These are phyloP conservation scores for Drosophila meridiana DNA, from an alignment of 2,888 invertebrate species.

Conservation along the genomic window DNA sequence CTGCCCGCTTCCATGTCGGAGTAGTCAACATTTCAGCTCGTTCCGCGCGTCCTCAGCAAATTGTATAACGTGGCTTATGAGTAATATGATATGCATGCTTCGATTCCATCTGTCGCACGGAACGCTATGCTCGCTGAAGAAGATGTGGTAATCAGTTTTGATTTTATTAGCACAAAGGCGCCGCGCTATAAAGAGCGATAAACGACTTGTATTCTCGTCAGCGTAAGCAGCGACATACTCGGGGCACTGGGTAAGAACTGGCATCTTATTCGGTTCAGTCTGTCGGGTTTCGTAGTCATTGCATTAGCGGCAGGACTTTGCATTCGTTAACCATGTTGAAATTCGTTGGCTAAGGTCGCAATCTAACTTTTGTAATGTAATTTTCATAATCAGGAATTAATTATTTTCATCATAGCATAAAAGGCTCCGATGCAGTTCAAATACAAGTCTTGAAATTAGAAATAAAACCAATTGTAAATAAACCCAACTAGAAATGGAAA, in stretches of 20 bases:
- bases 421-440: neutral
- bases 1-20: slow-evolving; percentile 16
- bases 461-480: neutral
- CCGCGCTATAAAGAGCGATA: slow-evolving; percentile 39
- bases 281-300: neutral
- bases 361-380: slow-evolving; percentile 4
- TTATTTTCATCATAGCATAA: neutral
- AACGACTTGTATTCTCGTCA: slow-evolving; percentile 49
- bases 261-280: slow-evolving; percentile 10
- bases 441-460: neutral
- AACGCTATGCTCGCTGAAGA: slow-evolving; percentile 58
- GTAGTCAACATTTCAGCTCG: slow-evolving; percentile 69
- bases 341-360: neutral
- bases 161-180: slow-evolving; percentile 74
- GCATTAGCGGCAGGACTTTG: neutral
- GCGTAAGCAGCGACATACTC: slow-evolving; percentile 25
- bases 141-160: slow-evolving; percentile 81
- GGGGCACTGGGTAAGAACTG: slow-evolving; percentile 5
- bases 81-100: slow-evolving; percentile 79
- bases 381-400: slow-evolving; percentile 3
- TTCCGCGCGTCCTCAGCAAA: slow-evolving; percentile 70
- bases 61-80: slow-evolving; percentile 80
- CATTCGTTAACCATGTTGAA: slow-evolving; percentile 6
- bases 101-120: slow-evolving; percentile 51
- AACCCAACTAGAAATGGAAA: neutral